Evolutionary conservation across 2,888 invertebrate genomes (phyloP).

Genomic region (Ferrisia virgata): DNA sequence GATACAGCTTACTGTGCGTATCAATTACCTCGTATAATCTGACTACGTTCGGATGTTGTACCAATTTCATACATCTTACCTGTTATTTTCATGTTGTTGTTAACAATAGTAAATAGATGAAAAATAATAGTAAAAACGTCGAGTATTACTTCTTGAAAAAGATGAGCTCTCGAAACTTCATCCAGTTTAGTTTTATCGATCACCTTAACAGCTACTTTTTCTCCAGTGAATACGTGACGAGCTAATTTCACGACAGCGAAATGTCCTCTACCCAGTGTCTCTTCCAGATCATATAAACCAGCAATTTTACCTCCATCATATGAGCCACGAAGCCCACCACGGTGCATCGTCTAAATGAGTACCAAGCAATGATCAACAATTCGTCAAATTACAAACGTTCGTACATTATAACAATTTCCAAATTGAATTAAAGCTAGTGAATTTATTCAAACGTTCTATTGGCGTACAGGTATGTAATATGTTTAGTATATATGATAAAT

Average conservation of each 20-base stretch:
- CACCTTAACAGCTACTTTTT: constrained; percentile 96
- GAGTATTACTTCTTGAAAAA: constrained; percentile 93
- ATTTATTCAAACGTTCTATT: too few species aligned
- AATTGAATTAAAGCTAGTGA: too few species aligned
- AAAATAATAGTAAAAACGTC: too few species aligned
- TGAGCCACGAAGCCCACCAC: constrained; percentile 47
- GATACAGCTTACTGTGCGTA: constrained; percentile 94
- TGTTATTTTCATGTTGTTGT: constrained; percentile 52
- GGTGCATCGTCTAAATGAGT: constrained; percentile 38
- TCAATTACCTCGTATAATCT: constrained; percentile 98
- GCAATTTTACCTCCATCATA: constrained; percentile 87
- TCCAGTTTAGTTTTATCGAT: constrained; percentile 98
- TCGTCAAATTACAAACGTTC: not conserved
- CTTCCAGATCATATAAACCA: constrained; percentile 94
- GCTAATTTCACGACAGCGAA: constrained; percentile 98
- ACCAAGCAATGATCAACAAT: not conserved
- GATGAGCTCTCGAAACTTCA: constrained; percentile 90
- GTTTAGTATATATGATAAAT: not conserved
- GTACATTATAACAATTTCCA: too few species aligned
- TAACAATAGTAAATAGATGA: not conserved
- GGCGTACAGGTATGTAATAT: too few species aligned
- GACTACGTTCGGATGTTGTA: constrained; percentile 98
- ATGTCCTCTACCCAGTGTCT: constrained; percentile 96
- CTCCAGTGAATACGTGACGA: constrained; percentile 96
- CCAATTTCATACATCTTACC: constrained; percentile 97